phyloP scores from a whole-genome alignment of 2,113 vertebrate genomes.

The Antechinus stuartii region DNA sequence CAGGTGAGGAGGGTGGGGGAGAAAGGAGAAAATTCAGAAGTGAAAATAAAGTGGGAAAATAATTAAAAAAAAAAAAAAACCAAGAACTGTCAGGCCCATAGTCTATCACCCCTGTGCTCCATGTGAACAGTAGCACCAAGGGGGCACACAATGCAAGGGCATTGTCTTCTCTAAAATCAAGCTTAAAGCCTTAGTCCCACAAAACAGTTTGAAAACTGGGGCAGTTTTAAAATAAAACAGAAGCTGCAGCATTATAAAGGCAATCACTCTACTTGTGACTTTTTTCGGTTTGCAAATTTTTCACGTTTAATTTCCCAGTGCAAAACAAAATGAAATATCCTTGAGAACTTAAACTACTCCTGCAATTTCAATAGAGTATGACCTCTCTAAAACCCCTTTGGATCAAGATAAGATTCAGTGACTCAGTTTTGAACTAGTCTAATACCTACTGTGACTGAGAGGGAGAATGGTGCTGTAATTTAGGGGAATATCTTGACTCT shows the following conservation, averaged over 20 bases:
- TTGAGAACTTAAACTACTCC: neutral
- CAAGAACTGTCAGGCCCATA: neutral
- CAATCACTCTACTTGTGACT: constrained; percentile 6
- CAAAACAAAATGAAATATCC: neutral
- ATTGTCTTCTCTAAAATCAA: neutral
- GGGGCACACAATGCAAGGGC: neutral
- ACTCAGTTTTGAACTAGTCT: neutral
- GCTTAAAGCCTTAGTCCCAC: neutral
- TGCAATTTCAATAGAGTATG: neutral
- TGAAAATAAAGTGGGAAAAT: neutral
- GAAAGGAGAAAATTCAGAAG: neutral
- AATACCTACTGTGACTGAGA: neutral
- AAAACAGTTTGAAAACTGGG: constrained; percentile 34
- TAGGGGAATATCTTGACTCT: neutral
- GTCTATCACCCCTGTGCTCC: neutral
- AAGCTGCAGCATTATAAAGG: constrained; percentile 2
- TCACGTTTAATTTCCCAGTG: constrained; percentile 3
- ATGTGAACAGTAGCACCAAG: neutral
- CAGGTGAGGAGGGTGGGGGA: neutral
- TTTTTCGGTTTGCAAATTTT: constrained; percentile 30
- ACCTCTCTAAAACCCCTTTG: neutral
- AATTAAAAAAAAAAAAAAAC: constrained; percentile 35
- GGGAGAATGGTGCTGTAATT: neutral
- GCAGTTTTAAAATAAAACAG: constrained; percentile 48
- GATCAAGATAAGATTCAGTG: neutral